A percentile compares a stretch with the other conserved stretches of the same genome.
Conservation (phyloP, 2,113 vertebrate species). For the Riparia riparia region DNA sequence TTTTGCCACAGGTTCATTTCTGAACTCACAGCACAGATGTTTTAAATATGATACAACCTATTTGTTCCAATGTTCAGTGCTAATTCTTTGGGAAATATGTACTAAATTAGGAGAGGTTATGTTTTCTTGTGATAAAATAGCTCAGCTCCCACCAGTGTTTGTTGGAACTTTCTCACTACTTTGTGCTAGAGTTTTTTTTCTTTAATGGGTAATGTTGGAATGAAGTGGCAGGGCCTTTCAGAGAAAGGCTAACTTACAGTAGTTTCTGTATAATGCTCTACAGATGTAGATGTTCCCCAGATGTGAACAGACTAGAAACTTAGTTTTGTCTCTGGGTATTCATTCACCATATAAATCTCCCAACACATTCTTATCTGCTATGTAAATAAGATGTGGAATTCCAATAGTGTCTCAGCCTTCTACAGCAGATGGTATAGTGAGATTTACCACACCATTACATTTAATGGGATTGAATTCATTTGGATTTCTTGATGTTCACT, state of each 20-base stretch:
- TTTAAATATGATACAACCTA: conserved; percentile 64
- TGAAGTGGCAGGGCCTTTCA: conserved; percentile 45
- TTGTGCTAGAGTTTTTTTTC: neutral
- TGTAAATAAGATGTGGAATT: conserved; percentile 89
- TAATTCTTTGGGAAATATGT: conserved; percentile 39
- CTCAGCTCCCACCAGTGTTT: neutral
- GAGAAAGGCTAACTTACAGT: conserved; percentile 65
- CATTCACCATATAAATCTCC: conserved; percentile 81
- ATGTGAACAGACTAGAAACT: conserved; percentile 78
- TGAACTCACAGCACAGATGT: conserved; percentile 60
- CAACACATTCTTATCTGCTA: conserved; percentile 83
- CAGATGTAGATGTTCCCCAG: conserved; percentile 73
- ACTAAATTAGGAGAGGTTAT: conserved; percentile 28
- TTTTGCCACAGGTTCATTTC: conserved; percentile 61
- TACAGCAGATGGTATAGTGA: conserved; percentile 84
- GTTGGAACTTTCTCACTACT: conserved; percentile 3
- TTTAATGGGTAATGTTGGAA: conserved; percentile 55
- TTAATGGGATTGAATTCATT: conserved; percentile 88
- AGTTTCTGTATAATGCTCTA: conserved; percentile 70
- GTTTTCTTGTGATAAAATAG: conserved; percentile 42
- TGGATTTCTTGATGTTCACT: conserved; percentile 85
- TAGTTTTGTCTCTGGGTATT: conserved; percentile 79
- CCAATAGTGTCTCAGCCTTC: conserved; percentile 82
- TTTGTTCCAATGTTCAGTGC: neutral
- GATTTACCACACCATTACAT: conserved; percentile 89